phyloP scores from a whole-genome alignment of 2,113 vertebrate genomes.

The Cavia porcellus region DNA sequence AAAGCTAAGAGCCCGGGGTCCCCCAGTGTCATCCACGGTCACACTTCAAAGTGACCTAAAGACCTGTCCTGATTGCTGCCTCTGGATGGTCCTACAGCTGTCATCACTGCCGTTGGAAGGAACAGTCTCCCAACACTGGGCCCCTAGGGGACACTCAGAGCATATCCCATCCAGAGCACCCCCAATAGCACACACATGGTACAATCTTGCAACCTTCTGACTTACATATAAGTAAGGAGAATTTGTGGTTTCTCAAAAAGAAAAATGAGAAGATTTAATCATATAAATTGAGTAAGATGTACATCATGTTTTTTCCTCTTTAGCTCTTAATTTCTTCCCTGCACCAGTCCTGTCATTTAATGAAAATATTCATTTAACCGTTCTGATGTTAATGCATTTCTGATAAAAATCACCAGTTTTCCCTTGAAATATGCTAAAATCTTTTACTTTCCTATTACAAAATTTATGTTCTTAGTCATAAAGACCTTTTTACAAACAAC shows the following conservation, averaged over 20 bases:
- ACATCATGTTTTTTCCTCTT: neutral
- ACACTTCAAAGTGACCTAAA: neutral
- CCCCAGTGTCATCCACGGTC: too few relatives aligned
- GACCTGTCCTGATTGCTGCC: too few relatives aligned
- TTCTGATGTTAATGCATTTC: neutral
- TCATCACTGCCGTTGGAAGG: neutral
- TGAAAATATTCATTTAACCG: neutral
- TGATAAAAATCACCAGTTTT: neutral
- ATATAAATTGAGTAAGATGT: neutral
- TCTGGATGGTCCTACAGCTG: neutral
- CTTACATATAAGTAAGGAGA: neutral
- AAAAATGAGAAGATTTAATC: neutral
- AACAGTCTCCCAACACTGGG: neutral
- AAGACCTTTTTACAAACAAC: neutral
- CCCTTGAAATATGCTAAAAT: conserved; percentile 1
- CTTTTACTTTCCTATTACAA: neutral
- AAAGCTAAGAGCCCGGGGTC: neutral
- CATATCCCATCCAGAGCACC: too few relatives aligned
- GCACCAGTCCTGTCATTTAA: neutral
- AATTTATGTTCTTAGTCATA: neutral
- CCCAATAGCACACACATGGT: neutral
- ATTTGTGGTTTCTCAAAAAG: neutral
- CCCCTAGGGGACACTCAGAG: neutral
- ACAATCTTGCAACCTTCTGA: neutral
- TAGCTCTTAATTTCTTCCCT: neutral